phyloP scores from a whole-genome alignment of 2,888 invertebrate species.

The Papilio gigon region DNA sequence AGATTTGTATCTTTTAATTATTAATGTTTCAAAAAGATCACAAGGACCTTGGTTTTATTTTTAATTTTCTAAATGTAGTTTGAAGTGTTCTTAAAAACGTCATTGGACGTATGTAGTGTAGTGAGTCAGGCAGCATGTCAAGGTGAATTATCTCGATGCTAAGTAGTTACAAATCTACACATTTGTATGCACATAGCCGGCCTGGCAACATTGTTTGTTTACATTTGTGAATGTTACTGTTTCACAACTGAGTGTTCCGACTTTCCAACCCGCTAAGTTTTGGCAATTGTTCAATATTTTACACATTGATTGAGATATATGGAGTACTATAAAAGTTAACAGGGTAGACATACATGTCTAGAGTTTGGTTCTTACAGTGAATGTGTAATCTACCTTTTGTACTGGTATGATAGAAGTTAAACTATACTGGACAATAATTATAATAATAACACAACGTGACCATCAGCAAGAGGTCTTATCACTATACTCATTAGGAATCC shows the following conservation, averaged over 20 bases:
- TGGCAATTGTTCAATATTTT: neutral
- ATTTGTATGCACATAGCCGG: slow-evolving; percentile 18
- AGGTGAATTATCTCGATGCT: slow-evolving; percentile 28
- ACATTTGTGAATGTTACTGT: slow-evolving; percentile 11
- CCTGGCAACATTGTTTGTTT: slow-evolving; percentile 31
- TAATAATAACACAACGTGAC: too few relatives aligned
- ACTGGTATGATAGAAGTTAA: too few relatives aligned
- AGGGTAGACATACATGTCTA: neutral
- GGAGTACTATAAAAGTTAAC: neutral
- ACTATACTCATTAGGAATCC: too few relatives aligned
- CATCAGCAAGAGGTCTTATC: too few relatives aligned
- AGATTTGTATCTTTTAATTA: neutral
- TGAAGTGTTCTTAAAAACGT: neutral
- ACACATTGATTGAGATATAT: neutral
- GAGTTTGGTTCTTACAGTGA: neutral
- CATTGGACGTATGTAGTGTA: neutral
- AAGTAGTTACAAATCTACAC: slow-evolving; percentile 24
- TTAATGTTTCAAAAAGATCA: neutral
- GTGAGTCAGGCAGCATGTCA: slow-evolving; percentile 28
- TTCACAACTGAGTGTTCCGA: neutral
- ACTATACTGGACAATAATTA: too few relatives aligned
- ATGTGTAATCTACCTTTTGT: too few relatives aligned
- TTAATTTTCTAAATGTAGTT: neutral
- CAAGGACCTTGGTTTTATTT: slow-evolving; percentile 1
- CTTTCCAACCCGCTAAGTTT: neutral